phyloP scores from a whole-genome alignment of 2,888 invertebrate species.

The Drosophila nigritarsus region DNA sequence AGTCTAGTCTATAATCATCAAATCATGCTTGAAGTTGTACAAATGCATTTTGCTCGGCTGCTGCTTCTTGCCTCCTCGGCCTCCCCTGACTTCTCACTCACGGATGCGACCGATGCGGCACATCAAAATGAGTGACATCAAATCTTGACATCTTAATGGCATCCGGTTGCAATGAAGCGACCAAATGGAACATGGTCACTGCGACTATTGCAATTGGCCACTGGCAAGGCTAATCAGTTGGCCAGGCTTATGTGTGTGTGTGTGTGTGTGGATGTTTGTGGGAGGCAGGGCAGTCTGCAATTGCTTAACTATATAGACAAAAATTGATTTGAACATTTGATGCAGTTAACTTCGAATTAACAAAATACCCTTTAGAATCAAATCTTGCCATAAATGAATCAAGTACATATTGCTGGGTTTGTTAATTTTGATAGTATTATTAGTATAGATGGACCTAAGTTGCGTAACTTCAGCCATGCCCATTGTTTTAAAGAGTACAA shows the following conservation, averaged over 20 bases:
- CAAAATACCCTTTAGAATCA: background rate
- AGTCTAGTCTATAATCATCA: slow-evolving; percentile 80
- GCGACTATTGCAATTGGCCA: slow-evolving; percentile 1
- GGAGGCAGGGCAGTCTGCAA: background rate
- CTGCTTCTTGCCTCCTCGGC: background rate
- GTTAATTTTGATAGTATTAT: background rate
- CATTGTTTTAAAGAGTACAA: background rate
- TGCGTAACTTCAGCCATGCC: background rate
- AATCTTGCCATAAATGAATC: background rate
- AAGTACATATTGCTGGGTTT: background rate
- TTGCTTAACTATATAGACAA: background rate
- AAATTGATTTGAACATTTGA: slow-evolving; percentile 3
- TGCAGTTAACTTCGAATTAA: background rate
- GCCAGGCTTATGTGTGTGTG: background rate
- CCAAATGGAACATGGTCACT: slow-evolving; percentile 12
- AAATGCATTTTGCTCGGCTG: slow-evolving; percentile 15
- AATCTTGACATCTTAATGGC: slow-evolving; percentile 73
- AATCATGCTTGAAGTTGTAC: slow-evolving; percentile 61
- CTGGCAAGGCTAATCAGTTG: slow-evolving; percentile 14
- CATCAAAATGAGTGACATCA: slow-evolving; percentile 70
- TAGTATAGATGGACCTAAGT: background rate
- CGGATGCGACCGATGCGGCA: slow-evolving; percentile 24
- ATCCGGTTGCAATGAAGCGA: slow-evolving; percentile 35
- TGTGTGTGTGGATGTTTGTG: background rate
- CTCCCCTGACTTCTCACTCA: background rate